Base-by-base conservation (phyloP, 2,888 invertebrate genomes). In the Lacanobia oleracea region DNA sequence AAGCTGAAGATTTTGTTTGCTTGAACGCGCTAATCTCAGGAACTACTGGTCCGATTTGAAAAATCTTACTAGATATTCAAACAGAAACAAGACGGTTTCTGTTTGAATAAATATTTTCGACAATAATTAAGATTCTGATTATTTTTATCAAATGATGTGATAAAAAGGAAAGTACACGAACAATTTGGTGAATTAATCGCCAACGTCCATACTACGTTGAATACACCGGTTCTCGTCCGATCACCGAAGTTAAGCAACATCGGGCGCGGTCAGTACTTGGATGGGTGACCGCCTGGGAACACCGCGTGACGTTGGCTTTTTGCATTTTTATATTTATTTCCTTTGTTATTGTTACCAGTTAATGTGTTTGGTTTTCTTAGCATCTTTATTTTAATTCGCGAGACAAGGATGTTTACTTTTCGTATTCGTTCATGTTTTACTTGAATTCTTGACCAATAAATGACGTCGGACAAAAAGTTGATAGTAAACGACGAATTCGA, bases 211-310 rank as follows among this genome's bases (percentile, higher is more conserved):
- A 94, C 94, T 90, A 94, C 89, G 93, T 93, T 94, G 93, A 93
- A 93, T 82, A 93, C 93, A 93, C 93, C 93, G 93, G 93, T 93
- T 94, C 93, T 94, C 94, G 94, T 94, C 94, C 93, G 94, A 94
- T 94, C 94, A 94, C 94, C 94, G 93, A 94, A 94, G 94, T 93
- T 92, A 94, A 93, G 93, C 94, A 93, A 92, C 93, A 91, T 94
- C 91, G 94, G 94, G 93, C 94, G 94, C 88, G 92, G 92, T 94
- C 92, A 94, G 94, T 94, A 94, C 93, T 92, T 93, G 91, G 92
- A 92, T 92, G 93, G 93, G 92, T 93, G 93, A 93, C 93, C 91
- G 92, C 91, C 90, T 92, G 91, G 92, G 91, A 92, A 92, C 90
- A 92, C 91, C 89, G 84, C 91, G 90, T 82, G 84, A 80, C 72